phyloP scores from a whole-genome alignment of 2,113 vertebrate species.

The Sclerurus mexicanus region DNA sequence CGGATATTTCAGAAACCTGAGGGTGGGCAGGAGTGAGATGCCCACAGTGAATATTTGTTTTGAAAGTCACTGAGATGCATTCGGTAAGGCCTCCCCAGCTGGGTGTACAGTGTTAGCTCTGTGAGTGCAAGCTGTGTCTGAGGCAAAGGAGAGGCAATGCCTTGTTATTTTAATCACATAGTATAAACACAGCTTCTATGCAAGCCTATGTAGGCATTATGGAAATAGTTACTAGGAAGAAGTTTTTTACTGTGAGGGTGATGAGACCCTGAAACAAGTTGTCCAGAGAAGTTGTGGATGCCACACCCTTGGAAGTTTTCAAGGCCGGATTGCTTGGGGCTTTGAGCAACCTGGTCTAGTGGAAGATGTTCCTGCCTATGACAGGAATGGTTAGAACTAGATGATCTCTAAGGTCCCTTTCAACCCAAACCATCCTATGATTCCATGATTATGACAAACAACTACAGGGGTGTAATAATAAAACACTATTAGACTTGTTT shows the following conservation, averaged over 20 bases:
- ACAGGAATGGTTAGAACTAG: background rate
- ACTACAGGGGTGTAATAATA: background rate
- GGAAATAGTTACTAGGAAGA: background rate
- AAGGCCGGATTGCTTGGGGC: too few species aligned
- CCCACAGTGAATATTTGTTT: background rate
- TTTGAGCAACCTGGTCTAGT: background rate
- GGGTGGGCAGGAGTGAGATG: rapidly evolving
- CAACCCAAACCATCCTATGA: background rate
- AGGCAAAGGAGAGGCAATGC: background rate
- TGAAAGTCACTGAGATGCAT: background rate
- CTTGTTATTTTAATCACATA: background rate
- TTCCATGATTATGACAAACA: background rate
- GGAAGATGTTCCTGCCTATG: background rate
- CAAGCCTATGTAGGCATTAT: background rate
- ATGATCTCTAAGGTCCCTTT: background rate
- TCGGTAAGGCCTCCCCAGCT: background rate
- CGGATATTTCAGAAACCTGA: background rate
- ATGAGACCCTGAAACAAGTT: background rate
- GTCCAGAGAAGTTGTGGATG: background rate
- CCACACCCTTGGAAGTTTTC: background rate
- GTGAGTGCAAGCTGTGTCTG: background rate
- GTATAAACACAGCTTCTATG: background rate
- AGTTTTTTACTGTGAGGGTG: background rate
- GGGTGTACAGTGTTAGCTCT: background rate
- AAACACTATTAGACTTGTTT: background rate